These are phyloP conservation scores for Oophaga pumilio DNA, from an alignment of 2,113 vertebrate genomes.

Conservation along the genomic window DNA sequence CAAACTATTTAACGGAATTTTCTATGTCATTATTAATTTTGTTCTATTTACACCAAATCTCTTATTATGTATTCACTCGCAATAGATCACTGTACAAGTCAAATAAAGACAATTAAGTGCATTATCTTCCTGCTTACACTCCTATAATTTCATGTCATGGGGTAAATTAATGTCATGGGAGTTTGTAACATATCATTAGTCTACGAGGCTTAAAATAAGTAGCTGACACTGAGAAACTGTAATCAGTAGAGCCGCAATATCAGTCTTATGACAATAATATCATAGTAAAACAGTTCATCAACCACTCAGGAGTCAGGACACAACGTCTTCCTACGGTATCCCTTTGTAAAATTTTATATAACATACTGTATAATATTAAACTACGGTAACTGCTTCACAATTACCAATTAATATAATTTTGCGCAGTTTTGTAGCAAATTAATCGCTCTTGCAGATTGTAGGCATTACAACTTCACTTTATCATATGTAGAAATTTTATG, in stretches of 20 bases:
- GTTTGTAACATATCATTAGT: slow-evolving; percentile 30
- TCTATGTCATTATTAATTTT: background rate
- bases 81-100: background rate
- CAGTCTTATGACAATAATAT: background rate
- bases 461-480: no score
- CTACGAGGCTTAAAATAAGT: background rate
- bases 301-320: background rate
- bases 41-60: background rate
- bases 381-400: background rate
- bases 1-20: background rate
- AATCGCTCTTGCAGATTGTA: background rate
- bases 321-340: background rate
- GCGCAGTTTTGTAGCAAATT: background rate
- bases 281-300: background rate
- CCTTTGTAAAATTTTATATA: background rate
- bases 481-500: no score
- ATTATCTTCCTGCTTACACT: background rate
- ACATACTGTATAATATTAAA: background rate
- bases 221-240: background rate
- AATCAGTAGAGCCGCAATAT: background rate
- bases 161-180: slow-evolving; percentile 28
- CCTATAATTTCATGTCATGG: slow-evolving; percentile 9
- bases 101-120: background rate
- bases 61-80: background rate
- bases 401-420: background rate